Evolutionary conservation across 2,113 vertebrate species (phyloP), one percentile per base, ranked within the genome.

Genomic region (Serilophus lunatus): DNA sequence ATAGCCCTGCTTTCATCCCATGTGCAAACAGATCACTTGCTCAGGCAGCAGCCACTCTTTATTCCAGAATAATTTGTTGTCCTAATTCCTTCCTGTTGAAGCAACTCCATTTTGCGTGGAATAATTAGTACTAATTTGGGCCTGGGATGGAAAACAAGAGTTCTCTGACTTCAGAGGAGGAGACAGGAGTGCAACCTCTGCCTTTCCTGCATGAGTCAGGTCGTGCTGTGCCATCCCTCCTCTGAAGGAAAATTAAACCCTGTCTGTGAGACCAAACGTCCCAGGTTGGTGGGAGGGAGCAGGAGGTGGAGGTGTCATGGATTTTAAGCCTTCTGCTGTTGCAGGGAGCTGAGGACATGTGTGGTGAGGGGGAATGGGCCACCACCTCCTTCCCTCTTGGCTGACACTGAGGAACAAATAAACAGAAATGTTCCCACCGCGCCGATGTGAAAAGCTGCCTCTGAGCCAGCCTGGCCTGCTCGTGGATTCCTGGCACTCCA

Each of bases 1-100:
- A 36, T 64, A 56, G 35, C 0, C 0, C 26, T 76, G 33, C 50
- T 90, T 80, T 72, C 45, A 16, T 65, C 72, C 80, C 47, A 5
- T 15, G 23, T 49, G 57, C 80, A 82, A 72, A 76, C 38, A 80
- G 59, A 53, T 91, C 6, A 0, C 71, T 90, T 24, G 38, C 86
- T 93, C 20, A 50, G 82, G 85, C 82, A 80, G 47, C 45, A 74
- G 63, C 0, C 0, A 81, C 75, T 94, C 82, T 85, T 79, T 82
- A 74, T 86, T 83, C 85, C 51, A 44, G 59, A n/a, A 74, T 93
- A 74, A 94, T 97, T 94, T 94, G 92, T 93, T 88, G 82, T 88
- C 86, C 88, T 95, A 92, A 93, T 97, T 96, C 86, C 56, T 92
- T 93, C 90, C 90, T 77, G 92, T 92, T 80, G 88, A 94, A 96